Percentiles rank a stretch among this genome's conserved stretches.
phyloP scores from a whole-genome alignment of 2,113 vertebrate species.

The Xiphophorus maculatus region DNA sequence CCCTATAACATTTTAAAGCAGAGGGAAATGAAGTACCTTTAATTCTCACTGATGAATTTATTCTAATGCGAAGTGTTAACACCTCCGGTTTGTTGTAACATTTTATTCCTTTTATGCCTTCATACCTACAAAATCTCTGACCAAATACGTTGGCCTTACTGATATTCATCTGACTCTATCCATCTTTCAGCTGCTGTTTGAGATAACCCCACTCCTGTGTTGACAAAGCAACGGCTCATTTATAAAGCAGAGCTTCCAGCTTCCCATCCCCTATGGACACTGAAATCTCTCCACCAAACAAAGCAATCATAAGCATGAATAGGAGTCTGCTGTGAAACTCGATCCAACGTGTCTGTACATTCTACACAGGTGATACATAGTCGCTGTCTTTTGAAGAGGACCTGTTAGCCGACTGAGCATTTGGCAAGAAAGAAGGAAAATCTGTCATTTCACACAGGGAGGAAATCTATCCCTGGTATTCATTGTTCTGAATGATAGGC shows the following conservation, averaged over 20 bases:
- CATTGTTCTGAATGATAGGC: slow-evolving; percentile 73
- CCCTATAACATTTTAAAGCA: too few species aligned
- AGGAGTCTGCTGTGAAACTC: slow-evolving; percentile 70
- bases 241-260: slow-evolving; percentile 69
- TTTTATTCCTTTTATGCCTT: slow-evolving; percentile 15
- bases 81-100: background rate
- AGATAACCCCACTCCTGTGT: slow-evolving; percentile 67
- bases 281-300: slow-evolving; percentile 69
- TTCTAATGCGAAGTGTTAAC: background rate
- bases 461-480: slow-evolving; percentile 65
- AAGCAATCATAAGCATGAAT: slow-evolving; percentile 77
- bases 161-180: slow-evolving; percentile 71
- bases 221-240: slow-evolving; percentile 75
- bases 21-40: too few species aligned
- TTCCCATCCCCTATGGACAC: slow-evolving; percentile 70
- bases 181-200: slow-evolving; percentile 69
- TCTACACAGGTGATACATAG: slow-evolving; percentile 76
- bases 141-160: slow-evolving; percentile 48
- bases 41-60: too few species aligned
- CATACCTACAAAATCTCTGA: slow-evolving; percentile 38
- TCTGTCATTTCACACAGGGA: slow-evolving; percentile 75
- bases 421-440: slow-evolving; percentile 65
- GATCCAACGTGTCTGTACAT: slow-evolving; percentile 66
- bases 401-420: slow-evolving; percentile 64
- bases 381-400: slow-evolving; percentile 62